phyloP scores from a whole-genome alignment of 2,797 vertebrate species.

The Lateolabrax maculatus region DNA sequence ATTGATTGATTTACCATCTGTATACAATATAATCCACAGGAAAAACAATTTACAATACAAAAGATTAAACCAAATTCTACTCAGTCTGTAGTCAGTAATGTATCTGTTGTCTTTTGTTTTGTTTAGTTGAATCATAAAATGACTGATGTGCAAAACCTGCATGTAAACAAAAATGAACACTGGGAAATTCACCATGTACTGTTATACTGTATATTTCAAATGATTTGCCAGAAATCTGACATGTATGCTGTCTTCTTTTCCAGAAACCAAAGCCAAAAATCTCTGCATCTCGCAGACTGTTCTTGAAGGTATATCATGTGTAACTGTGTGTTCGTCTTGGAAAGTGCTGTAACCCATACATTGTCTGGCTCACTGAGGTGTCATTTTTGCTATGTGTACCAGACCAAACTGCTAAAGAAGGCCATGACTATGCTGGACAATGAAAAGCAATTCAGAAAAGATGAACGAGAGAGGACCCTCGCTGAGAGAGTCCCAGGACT shows the following conservation, averaged over 20 bases:
- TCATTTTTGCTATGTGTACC: conserved; percentile 26
- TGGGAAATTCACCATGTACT: background rate
- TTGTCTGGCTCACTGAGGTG: conserved; percentile 2
- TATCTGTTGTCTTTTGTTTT: background rate
- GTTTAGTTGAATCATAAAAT: background rate
- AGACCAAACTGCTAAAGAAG: conserved; percentile 86
- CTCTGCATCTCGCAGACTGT: conserved; percentile 85
- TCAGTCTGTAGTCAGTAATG: background rate
- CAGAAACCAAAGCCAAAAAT: conserved; percentile 86
- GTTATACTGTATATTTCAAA: background rate
- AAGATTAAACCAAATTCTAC: background rate
- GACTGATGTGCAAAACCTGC: background rate
- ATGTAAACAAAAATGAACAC: background rate
- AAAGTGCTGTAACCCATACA: conserved; percentile 5
- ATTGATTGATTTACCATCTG: background rate
- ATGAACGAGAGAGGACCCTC: conserved; percentile 77
- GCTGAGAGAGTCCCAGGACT: conserved; percentile 78
- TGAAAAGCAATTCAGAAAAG: conserved; percentile 74
- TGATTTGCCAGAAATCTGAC: conserved; percentile 17
- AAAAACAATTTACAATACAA: background rate
- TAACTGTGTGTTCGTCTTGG: conserved; percentile 1
- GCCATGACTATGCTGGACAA: conserved; percentile 80
- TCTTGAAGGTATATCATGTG: conserved; percentile 80
- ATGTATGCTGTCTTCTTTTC: conserved; percentile 25
- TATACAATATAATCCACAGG: background rate